Evolutionary conservation across 2,888 invertebrate genomes (phyloP).

Genomic region (Alsophila aescularia): DNA sequence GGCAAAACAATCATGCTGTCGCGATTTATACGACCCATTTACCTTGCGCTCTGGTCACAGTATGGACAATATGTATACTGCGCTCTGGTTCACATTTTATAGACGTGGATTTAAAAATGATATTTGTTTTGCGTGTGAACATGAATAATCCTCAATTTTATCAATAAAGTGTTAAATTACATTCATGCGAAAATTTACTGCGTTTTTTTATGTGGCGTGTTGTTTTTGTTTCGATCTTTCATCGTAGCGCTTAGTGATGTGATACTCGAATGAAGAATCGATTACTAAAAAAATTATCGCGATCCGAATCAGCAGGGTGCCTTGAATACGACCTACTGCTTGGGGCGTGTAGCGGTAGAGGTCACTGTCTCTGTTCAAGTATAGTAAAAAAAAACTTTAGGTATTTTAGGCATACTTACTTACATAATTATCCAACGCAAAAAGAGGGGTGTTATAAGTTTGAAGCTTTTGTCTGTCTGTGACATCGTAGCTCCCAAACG

Average conservation of each 20-base stretch:
- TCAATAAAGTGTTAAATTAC: conserved; percentile 11
- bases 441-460: no score
- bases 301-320: conserved; percentile 54
- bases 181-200: conserved; percentile 1
- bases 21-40: conserved; percentile 11
- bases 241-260: conserved; percentile 48
- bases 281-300: conserved; percentile 54
- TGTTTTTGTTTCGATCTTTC: conserved; percentile 42
- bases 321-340: conserved; percentile 52
- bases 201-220: conserved; percentile 28
- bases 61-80: not conserved
- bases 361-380: no score
- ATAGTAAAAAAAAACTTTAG: no score
- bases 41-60: not conserved
- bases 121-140: conserved; percentile 10
- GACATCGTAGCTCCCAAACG: no score
- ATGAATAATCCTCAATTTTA: conserved; percentile 15
- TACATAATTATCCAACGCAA: no score
- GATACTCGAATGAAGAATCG: conserved; percentile 49
- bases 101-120: not conserved
- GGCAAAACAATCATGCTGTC: conserved; percentile 9
- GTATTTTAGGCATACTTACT: no score
- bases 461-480: no score
- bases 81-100: not conserved
- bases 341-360: conserved; percentile 10